Base-by-base conservation (phyloP, 2,113 vertebrate species). In the Coracopsis vasa region DNA sequence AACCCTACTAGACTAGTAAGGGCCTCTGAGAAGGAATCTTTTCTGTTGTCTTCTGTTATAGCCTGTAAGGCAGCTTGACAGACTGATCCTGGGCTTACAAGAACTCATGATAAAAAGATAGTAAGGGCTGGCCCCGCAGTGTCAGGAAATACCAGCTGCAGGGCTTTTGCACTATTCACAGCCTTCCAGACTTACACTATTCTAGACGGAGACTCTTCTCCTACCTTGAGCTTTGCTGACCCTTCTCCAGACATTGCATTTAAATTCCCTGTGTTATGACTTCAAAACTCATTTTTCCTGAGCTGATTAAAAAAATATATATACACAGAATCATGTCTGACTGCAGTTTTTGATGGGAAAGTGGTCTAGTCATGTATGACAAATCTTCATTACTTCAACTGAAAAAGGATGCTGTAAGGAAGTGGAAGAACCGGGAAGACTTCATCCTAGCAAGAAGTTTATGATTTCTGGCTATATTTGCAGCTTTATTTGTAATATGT, bases 401-500 rank as follows among this genome's bases (percentile, higher is more conserved):
- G 54, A 80, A 74, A 74, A 60, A 72, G 14, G 10, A 51, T 77
- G 17, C 10, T 12, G 1, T 11, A 65, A 86, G 28, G 64, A 79
- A 83, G 11, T 39, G 41, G 39, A 45, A 74, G 48, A 79, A 82
- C 7, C 37, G 5, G 15, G 33, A 80, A 89, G n/a, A 44, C 37
- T 86, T 72, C 9, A 31, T 21, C 79, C 27, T 37, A 69, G 24
- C 7, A 65, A 45, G 44, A 82, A 82, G 37, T 15, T 71, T 25
- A 92, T 24, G 20, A 65, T 67, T 92, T 88, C 24, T 48, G 28
- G 15, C n/a, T 58, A 2, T 37, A 60, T 85, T 73, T 47, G 45
- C 27, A 82, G 14, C 18, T 58, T 50, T n/a, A 44, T 48, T 65
- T 66, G n/a, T 14, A 78, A 50, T 14, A 28, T 0, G 0, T 8